These are phyloP conservation scores for Oreochromis spilurus DNA, from an alignment of 2,113 vertebrate species.

Conservation along the genomic window DNA sequence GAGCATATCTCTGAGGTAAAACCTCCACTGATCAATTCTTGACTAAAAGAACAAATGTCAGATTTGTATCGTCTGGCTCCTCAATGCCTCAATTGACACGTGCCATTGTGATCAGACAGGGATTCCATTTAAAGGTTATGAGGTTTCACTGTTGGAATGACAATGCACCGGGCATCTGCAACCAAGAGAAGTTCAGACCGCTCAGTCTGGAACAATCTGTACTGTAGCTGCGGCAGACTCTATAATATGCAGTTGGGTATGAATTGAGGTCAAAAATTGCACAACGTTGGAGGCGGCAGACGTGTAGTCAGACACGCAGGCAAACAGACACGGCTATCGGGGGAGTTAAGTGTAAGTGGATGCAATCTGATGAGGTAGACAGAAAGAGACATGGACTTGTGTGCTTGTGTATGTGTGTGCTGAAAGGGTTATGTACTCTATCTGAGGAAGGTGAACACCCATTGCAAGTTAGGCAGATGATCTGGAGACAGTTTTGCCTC, in stretches of 20 bases:
- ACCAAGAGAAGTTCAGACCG: slow-evolving; percentile 8
- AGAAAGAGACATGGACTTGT: background rate
- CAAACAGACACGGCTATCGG: slow-evolving; percentile 39
- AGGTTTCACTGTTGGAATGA: slow-evolving; percentile 47
- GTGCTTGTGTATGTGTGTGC: background rate
- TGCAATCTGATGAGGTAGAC: slow-evolving; percentile 48
- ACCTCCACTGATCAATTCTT: slow-evolving; percentile 55
- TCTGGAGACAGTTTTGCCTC: background rate
- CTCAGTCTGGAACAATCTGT: slow-evolving; percentile 43
- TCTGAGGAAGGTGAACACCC: slow-evolving; percentile 15
- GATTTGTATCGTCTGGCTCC: slow-evolving; percentile 48
- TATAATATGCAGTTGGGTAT: slow-evolving; percentile 17
- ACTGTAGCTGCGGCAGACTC: slow-evolving; percentile 6
- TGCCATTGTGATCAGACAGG: slow-evolving; percentile 41
- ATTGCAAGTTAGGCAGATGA: background rate
- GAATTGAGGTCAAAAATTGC: slow-evolving; percentile 65
- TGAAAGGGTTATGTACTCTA: background rate
- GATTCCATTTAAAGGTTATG: slow-evolving; percentile 65
- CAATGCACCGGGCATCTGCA: slow-evolving; percentile 29
- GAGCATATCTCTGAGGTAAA: slow-evolving; percentile 26
- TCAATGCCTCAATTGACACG: slow-evolving; percentile 34
- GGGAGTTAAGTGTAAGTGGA: slow-evolving; percentile 54
- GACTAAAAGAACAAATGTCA: slow-evolving; percentile 69
- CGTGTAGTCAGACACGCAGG: slow-evolving; percentile 24
- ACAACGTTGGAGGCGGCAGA: slow-evolving; percentile 19